phyloP scores from a whole-genome alignment of 2,797 vertebrate species.

The Phataginus tricuspis region DNA sequence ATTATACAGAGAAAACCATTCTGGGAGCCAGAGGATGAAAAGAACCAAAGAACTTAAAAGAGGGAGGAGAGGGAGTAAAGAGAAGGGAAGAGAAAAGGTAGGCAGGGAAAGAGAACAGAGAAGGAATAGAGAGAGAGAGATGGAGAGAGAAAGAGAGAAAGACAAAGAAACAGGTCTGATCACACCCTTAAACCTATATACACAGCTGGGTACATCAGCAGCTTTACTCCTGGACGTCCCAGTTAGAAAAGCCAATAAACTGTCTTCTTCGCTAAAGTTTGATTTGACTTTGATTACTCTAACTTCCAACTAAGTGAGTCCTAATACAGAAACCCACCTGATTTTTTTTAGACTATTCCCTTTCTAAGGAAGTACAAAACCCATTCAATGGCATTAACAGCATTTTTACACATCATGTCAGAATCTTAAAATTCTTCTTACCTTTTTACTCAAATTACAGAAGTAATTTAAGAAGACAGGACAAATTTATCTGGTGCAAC shows the following conservation, averaged over 20 bases:
- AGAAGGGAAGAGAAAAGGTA: neutral
- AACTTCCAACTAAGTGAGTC: neutral
- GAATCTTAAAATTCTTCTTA: neutral
- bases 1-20: neutral
- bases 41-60: neutral
- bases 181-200: neutral
- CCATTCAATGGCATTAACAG: neutral
- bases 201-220: neutral
- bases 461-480: slow-evolving; percentile 24
- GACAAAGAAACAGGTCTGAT: neutral
- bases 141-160: neutral
- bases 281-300: neutral
- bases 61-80: neutral
- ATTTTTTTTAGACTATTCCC: neutral
- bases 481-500: neutral
- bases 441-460: slow-evolving; percentile 41
- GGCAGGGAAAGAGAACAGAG: neutral
- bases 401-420: neutral
- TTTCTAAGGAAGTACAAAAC: slow-evolving; percentile 13
- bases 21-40: neutral
- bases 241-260: neutral
- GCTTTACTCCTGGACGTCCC: neutral
- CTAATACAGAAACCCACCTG: neutral
- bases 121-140: neutral
- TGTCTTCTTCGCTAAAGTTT: neutral